Evolutionary conservation across 2,888 invertebrate genomes (phyloP).

Genomic region (Drosophila mimetica): DNA sequence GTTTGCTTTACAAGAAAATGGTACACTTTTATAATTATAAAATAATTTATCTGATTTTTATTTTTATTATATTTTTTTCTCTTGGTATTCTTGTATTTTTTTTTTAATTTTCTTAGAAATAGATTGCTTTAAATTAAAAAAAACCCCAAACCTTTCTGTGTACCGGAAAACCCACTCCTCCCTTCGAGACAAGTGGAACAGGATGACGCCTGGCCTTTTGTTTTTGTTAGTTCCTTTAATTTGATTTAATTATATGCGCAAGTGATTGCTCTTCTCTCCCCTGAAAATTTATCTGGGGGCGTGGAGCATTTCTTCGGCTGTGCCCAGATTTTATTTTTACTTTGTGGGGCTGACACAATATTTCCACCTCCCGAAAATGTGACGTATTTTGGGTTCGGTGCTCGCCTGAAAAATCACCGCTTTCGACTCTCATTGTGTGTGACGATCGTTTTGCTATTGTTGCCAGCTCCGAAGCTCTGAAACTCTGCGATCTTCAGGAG

Average conservation of each 20-base stretch:
- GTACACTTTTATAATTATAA: background rate
- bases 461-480: constrained; percentile 23
- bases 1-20: background rate
- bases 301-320: constrained; percentile 58
- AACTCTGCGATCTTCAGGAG: constrained; percentile 57
- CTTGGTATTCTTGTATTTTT: too few species aligned
- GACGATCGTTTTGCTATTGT: constrained; percentile 52
- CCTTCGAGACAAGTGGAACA: constrained; percentile 70
- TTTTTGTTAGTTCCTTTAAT: constrained; percentile 70
- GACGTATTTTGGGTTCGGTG: constrained; percentile 71
- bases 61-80: too few species aligned
- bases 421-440: constrained; percentile 67
- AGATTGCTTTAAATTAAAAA: too few species aligned
- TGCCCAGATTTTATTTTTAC: constrained; percentile 61
- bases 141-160: background rate
- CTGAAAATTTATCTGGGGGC: constrained; percentile 47
- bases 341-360: constrained; percentile 62
- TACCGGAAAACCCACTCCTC: constrained; percentile 7
- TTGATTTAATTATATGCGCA: constrained; percentile 73
- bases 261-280: constrained; percentile 23
- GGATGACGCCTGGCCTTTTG: constrained; percentile 17
- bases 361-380: constrained; percentile 74
- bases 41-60: background rate
- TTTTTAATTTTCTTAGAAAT: too few species aligned
- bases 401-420: constrained; percentile 68